Percentiles rank a stretch among this genome's conserved stretches.
Conservation (phyloP, 1,140 invertebrate species). For the Protaetia brevitarsis region DNA sequence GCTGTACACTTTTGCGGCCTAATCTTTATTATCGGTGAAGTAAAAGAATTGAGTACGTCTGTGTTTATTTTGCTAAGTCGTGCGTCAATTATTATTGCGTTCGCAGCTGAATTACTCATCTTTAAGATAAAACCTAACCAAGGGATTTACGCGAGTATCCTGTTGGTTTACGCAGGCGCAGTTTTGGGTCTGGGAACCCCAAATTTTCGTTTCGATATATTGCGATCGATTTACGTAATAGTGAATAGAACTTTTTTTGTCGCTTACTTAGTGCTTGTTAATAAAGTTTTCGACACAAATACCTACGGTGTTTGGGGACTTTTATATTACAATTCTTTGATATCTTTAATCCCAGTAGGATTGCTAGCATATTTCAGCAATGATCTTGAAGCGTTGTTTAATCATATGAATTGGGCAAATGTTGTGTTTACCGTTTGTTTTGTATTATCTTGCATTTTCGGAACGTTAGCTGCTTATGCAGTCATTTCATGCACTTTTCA, state of each 20-base stretch:
- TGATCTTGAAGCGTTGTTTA: constrained; percentile 66
- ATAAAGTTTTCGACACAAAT: constrained; percentile 92
- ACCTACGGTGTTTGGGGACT: constrained; percentile 95
- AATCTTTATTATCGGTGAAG: constrained; percentile 95
- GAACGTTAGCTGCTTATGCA: constrained; percentile 92
- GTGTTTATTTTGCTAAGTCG: constrained; percentile 97
- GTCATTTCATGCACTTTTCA: constrained; percentile 92
- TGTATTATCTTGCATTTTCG: constrained; percentile 90
- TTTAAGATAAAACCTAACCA: constrained; percentile 68
- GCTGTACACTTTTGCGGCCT: constrained; percentile 94
- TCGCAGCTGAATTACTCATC: constrained; percentile 89
- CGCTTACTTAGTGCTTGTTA: constrained; percentile 94
- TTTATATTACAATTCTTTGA: constrained; percentile 95
- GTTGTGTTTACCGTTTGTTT: constrained; percentile 80
- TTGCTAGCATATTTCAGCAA: constrained; percentile 73
- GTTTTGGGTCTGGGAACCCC: constrained; percentile 77
- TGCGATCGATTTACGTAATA: constrained; percentile 89
- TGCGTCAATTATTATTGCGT: constrained; percentile 98
- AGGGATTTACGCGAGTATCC: constrained; percentile 84
- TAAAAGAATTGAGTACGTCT: constrained; percentile 92
- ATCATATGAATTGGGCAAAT: constrained; percentile 73
- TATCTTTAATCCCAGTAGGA: constrained; percentile 85
- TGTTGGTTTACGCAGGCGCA: constrained; percentile 94
- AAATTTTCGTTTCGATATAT: constrained; percentile 89
- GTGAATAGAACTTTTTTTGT: constrained; percentile 89